Percentiles rank a stretch among this genome's conserved stretches.
Conservation (phyloP, 1,140 invertebrate species). For the Parasteatoda tepidariorum region DNA sequence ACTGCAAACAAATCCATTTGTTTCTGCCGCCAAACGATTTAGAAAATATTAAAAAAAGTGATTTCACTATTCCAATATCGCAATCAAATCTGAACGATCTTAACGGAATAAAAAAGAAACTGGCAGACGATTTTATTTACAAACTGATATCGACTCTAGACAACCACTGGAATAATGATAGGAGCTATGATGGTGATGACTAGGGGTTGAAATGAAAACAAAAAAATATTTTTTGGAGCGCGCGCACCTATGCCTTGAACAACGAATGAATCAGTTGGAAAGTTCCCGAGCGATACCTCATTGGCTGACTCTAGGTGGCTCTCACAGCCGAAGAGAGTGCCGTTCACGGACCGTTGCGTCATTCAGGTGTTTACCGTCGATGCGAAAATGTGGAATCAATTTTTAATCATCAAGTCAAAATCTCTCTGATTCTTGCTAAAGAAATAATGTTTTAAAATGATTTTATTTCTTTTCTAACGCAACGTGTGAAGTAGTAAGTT, state of each 20-base stretch:
- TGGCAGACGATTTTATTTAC: background rate
- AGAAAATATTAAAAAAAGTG: background rate
- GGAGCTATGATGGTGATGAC: background rate
- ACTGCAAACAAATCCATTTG: too few species aligned
- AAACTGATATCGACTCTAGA: background rate
- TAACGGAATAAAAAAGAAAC: background rate
- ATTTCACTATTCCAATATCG: background rate
- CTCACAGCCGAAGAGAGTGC: background rate
- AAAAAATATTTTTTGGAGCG: conserved; percentile 5
- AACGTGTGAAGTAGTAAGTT: too few species aligned
- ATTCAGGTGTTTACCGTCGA: background rate
- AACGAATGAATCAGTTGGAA: conserved; percentile 4
- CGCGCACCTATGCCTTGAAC: conserved; percentile 16
- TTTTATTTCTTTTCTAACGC: too few species aligned
- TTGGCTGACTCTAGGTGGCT: background rate
- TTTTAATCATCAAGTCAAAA: background rate
- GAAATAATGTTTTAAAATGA: too few species aligned
- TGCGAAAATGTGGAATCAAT: background rate
- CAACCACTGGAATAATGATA: background rate
- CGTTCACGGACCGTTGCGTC: conserved; percentile 18
- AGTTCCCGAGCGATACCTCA: conserved; percentile 9
- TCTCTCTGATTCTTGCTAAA: too few species aligned
- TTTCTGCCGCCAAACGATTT: background rate
- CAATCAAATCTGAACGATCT: background rate
- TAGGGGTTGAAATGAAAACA: background rate